A percentile compares a stretch with the other conserved stretches of the same genome.
These are phyloP conservation scores for Microcebus lehilahytsara DNA, from an alignment of 2,113 vertebrate genomes.

Conservation along the genomic window DNA sequence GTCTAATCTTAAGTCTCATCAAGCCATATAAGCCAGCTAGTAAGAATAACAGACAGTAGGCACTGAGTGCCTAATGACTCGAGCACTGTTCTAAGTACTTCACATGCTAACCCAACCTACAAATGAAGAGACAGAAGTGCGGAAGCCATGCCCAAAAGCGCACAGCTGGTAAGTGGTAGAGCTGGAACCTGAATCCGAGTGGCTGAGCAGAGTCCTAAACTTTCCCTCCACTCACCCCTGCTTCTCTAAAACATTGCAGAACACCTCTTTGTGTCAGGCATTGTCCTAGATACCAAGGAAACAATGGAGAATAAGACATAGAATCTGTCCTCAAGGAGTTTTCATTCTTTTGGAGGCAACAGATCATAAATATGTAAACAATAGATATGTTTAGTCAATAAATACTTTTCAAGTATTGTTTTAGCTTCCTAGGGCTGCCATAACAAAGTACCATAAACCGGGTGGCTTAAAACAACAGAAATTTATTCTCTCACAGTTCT, in stretches of 20 bases:
- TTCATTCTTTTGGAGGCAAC: background rate
- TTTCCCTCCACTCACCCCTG: background rate
- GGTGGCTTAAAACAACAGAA: conserved; percentile 2
- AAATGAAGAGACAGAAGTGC: background rate
- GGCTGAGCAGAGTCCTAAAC: background rate
- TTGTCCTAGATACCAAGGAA: background rate
- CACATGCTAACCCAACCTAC: background rate
- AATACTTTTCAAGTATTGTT: background rate
- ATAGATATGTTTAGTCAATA: background rate
- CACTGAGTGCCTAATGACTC: background rate
- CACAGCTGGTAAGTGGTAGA: background rate
- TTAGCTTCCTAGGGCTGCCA: background rate
- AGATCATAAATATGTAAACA: background rate
- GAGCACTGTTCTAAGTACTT: background rate
- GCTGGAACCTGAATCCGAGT: background rate
- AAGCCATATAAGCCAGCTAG: background rate
- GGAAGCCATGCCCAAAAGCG: background rate
- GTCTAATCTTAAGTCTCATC: background rate
- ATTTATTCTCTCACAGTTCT: background rate
- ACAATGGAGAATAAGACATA: background rate
- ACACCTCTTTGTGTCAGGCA: background rate
- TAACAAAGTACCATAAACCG: conserved; percentile 3
- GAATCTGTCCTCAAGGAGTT: background rate
- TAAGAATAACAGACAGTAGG: background rate
- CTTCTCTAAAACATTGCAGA: background rate